Percentiles rank a stretch among this genome's conserved stretches.
Evolutionary conservation across 2,113 vertebrate genomes (phyloP).

Genomic region (Antennarius striatus): DNA sequence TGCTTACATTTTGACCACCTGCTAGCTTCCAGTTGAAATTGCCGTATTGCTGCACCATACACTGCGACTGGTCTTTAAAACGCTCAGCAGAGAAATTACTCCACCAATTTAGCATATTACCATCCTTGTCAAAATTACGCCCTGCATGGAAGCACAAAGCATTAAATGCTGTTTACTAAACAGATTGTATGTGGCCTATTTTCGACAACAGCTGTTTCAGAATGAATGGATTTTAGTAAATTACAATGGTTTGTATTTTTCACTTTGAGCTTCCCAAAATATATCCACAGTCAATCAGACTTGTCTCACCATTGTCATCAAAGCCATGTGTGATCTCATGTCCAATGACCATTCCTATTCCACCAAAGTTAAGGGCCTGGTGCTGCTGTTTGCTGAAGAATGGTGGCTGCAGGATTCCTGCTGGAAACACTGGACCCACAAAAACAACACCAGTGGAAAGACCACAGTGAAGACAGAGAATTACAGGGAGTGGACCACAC

Average conservation of each 20-base stretch:
- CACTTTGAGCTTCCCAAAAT: conserved; percentile 4
- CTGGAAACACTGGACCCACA: conserved; percentile 88
- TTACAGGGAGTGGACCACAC: conserved; percentile 5
- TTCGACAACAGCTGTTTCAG: background rate
- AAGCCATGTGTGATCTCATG: conserved; percentile 97
- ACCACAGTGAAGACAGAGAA: background rate
- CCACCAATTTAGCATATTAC: conserved; percentile 98
- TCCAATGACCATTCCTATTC: conserved; percentile 97
- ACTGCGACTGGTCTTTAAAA: conserved; percentile 90
- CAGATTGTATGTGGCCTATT: background rate
- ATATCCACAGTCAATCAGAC: background rate
- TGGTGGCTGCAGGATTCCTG: conserved; percentile 95
- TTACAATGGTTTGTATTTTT: background rate
- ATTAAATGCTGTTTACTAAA: conserved; percentile 12
- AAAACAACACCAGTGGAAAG: conserved; percentile 8
- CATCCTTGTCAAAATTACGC: conserved; percentile 93
- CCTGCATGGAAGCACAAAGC: conserved; percentile 76
- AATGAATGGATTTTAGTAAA: background rate
- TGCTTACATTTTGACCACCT: conserved; percentile 85
- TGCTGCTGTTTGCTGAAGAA: conserved; percentile 96
- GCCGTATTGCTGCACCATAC: conserved; percentile 92
- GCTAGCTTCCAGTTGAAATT: conserved; percentile 95
- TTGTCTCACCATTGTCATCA: conserved; percentile 90
- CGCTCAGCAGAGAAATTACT: conserved; percentile 91
- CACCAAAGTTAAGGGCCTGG: conserved; percentile 94